Evolutionary conservation across 2,888 invertebrate genomes (phyloP).

Genomic region (Xylota sylvarum): DNA sequence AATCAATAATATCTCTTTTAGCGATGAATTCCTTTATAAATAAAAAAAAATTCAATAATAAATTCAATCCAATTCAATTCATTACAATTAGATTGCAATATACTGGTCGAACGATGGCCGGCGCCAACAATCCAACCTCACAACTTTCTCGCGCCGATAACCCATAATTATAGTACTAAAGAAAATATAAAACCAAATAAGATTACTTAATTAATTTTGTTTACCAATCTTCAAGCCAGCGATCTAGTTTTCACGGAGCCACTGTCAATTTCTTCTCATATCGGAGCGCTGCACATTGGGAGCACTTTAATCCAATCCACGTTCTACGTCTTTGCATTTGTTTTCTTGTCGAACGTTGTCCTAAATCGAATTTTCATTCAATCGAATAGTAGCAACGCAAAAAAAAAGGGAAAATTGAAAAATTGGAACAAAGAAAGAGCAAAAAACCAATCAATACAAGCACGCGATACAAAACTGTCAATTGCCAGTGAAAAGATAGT

Average conservation of each 20-base stretch:
- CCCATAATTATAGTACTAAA: conserved; percentile 60
- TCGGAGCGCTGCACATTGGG: conserved; percentile 6
- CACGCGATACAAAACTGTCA: conserved; percentile 8
- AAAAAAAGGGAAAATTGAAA: conserved; percentile 35
- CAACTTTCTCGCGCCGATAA: conserved; percentile 71
- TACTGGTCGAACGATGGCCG: conserved; percentile 18
- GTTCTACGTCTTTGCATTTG: conserved; percentile 21
- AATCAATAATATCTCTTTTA: conserved; percentile 30
- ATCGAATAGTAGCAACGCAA: conserved; percentile 20
- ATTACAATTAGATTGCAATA: conserved; percentile 53
- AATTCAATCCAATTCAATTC: conserved; percentile 46
- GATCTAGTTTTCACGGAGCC: conserved; percentile 69
- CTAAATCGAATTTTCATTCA: conserved; percentile 66
- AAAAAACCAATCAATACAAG: conserved; percentile 34
- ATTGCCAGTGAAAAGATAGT: conserved; percentile 12
- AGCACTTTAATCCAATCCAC: conserved; percentile 11
- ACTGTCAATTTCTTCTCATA: conserved; percentile 40
- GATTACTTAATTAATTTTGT: conserved; percentile 75
- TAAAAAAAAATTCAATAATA: conserved; percentile 6
- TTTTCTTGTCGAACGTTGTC: conserved; percentile 44
- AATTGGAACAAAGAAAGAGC: conserved; percentile 30
- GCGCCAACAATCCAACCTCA: conserved; percentile 63
- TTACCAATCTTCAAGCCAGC: conserved; percentile 62
- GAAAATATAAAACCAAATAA: conserved; percentile 48
- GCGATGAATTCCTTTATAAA: conserved; percentile 12